Conservation (phyloP, 1,140 invertebrate species). For the Artemia franciscana region DNA sequence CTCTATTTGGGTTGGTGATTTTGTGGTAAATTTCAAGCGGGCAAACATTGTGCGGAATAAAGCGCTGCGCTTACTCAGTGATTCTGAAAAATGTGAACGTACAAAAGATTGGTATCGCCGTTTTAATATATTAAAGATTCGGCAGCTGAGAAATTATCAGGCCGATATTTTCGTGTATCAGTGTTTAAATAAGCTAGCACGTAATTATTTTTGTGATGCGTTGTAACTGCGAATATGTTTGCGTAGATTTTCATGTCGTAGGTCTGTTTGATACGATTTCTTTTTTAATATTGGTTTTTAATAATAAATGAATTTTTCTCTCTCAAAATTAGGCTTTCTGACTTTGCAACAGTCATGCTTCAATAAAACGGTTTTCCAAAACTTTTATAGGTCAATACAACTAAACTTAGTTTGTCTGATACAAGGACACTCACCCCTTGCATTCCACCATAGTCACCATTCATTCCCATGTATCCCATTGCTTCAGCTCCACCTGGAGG, state of each 20-base stretch:
- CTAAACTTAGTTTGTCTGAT: too few relatives aligned
- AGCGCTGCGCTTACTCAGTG: background rate
- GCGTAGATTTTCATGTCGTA: too few relatives aligned
- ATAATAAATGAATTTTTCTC: conserved; percentile 13
- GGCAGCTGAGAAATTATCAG: background rate
- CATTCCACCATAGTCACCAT: conserved; percentile 36
- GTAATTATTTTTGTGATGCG: too few relatives aligned
- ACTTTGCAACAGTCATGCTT: too few relatives aligned
- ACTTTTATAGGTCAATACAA: too few relatives aligned
- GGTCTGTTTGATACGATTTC: too few relatives aligned
- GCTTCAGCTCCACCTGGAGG: conserved; percentile 32
- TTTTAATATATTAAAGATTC: background rate
- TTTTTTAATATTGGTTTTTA: too few relatives aligned
- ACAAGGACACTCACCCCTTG: conserved; percentile 2
- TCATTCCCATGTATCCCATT: conserved; percentile 36
- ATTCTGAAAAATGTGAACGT: background rate
- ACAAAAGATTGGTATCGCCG: background rate
- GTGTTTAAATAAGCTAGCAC: background rate
- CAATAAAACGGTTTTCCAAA: too few relatives aligned
- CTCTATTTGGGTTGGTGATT: background rate
- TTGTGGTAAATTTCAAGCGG: background rate
- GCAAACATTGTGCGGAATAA: background rate
- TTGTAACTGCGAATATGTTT: too few relatives aligned
- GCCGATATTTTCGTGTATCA: background rate
- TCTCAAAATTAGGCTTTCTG: background rate